Percentiles rank a stretch among this genome's conserved stretches.
phyloP scores from a whole-genome alignment of 2,113 vertebrate species.

The Carlito syrichta region DNA sequence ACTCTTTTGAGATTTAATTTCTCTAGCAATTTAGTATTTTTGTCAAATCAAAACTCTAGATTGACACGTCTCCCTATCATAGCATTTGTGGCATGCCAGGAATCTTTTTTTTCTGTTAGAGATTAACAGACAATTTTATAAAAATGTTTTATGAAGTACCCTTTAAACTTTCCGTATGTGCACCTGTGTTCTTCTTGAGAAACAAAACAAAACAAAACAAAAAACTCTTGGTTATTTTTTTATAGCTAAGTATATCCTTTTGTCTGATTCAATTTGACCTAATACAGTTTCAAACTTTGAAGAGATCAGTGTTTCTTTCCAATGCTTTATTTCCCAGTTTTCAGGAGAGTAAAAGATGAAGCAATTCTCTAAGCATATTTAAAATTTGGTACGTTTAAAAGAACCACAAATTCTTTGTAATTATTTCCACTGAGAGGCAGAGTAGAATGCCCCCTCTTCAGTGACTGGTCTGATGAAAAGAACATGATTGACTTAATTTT shows the following conservation, averaged over 20 bases:
- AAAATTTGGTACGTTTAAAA: not conserved
- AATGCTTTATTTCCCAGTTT: not conserved
- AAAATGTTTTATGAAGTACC: not conserved
- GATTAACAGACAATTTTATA: not conserved
- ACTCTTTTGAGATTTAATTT: not conserved
- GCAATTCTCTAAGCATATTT: not conserved
- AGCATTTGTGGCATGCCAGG: not conserved
- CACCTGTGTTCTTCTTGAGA: not conserved
- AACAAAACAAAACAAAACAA: too few relatives aligned
- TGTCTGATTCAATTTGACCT: not conserved
- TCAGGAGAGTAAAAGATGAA: not conserved
- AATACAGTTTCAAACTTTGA: not conserved
- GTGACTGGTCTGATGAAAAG: not conserved
- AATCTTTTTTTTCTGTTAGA: not conserved
- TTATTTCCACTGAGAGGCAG: not conserved
- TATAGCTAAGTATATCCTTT: not conserved
- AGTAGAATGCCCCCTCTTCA: not conserved
- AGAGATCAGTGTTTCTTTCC: not conserved
- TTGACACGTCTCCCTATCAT: not conserved
- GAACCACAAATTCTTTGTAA: not conserved
- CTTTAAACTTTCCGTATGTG: not conserved
- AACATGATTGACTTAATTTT: too few relatives aligned
- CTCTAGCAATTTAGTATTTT: not conserved
- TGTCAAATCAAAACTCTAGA: constrained; percentile 13
- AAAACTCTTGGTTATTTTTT: not conserved